These are phyloP conservation scores for Zosterops lateralis DNA, from an alignment of 2,113 vertebrate genomes.

Conservation along the genomic window DNA sequence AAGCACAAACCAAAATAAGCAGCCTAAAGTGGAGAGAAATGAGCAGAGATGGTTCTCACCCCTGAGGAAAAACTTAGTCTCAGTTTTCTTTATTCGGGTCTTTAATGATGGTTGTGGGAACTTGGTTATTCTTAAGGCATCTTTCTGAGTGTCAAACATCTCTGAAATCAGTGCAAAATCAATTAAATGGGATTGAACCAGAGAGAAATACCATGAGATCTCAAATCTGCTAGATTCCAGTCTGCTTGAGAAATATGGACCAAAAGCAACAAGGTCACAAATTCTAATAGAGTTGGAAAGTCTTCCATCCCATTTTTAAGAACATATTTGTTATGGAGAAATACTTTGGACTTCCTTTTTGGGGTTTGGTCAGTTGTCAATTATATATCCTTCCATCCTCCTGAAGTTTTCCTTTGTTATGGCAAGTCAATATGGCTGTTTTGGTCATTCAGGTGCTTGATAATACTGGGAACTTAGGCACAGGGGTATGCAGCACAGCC, in stretches of 20 bases:
- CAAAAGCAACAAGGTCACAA: neutral
- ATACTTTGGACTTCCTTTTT: neutral
- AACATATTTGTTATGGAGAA: neutral
- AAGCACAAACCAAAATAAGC: neutral
- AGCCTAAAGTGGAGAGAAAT: neutral
- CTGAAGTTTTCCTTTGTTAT: neutral
- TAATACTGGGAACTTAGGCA: neutral
- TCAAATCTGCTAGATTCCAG: neutral
- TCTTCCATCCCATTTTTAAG: neutral
- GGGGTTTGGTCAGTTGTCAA: neutral
- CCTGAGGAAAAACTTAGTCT: neutral
- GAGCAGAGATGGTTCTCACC: neutral
- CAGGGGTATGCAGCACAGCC: neutral
- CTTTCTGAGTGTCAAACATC: neutral
- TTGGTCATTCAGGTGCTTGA: neutral
- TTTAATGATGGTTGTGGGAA: neutral
- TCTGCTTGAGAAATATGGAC: neutral
- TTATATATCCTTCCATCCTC: neutral
- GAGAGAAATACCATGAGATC: neutral
- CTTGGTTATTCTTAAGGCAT: neutral
- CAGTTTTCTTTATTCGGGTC: neutral
- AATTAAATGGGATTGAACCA: neutral
- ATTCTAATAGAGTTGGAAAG: neutral
- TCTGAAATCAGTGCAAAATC: neutral
- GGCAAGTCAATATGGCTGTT: neutral